Evolutionary conservation across 2,888 invertebrate species (phyloP).

Genomic region (Pantelozetes paolii): DNA sequence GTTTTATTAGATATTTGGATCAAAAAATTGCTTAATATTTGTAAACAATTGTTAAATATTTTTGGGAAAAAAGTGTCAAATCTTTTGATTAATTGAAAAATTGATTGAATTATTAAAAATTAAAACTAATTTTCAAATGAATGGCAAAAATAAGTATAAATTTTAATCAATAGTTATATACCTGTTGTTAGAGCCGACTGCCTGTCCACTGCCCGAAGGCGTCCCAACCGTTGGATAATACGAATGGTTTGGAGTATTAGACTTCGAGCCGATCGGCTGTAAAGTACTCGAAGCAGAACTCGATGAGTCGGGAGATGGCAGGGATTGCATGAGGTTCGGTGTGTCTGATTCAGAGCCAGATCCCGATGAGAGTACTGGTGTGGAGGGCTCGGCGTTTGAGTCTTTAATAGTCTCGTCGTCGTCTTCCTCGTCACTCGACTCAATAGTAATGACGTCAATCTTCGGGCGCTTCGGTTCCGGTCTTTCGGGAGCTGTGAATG

Average conservation of each 20-base stretch:
- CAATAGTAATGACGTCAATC: constrained; percentile 38
- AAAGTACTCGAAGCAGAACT: constrained; percentile 8
- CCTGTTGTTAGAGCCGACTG: constrained; percentile 1
- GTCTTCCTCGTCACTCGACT: constrained; percentile 32
- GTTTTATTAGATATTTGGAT: too few species aligned
- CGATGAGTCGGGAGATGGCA: constrained; percentile 41
- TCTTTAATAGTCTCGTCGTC: constrained; percentile 30
- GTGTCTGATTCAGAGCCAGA: constrained; percentile 30
- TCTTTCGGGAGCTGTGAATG: neutral
- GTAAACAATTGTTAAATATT: too few species aligned
- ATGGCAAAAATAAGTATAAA: too few species aligned
- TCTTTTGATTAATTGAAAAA: too few species aligned
- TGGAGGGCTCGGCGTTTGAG: neutral
- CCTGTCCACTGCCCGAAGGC: neutral
- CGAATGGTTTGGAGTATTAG: neutral
- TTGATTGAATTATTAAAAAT: too few species aligned
- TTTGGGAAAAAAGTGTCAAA: too few species aligned
- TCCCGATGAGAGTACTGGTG: constrained; percentile 37
- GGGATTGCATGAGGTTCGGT: constrained; percentile 24
- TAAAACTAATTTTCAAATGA: too few species aligned
- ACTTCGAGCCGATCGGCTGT: neutral
- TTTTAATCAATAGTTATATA: too few species aligned
- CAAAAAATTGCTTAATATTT: too few species aligned
- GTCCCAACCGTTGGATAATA: neutral
- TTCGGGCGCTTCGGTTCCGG: constrained; percentile 35